Percentiles rank a stretch among this genome's conserved stretches.
Evolutionary conservation across 2,113 vertebrate species (phyloP).

Genomic region (Narcine bancroftii): DNA sequence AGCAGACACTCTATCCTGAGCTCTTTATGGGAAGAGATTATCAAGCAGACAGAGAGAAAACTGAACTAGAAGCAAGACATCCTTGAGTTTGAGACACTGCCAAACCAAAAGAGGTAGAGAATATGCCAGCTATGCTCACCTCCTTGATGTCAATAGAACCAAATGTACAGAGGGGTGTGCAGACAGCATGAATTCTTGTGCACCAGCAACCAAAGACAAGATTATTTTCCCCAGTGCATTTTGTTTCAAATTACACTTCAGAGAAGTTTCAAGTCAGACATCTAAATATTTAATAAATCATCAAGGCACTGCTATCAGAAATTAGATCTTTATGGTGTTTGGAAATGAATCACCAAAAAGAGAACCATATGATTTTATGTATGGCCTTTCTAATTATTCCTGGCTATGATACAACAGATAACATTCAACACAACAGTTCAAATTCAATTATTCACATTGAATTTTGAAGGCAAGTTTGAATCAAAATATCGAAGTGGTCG

Average conservation of each 20-base stretch:
- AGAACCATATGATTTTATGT: not conserved
- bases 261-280: not conserved
- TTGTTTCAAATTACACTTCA: not conserved
- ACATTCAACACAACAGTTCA: not conserved
- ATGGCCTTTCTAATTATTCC: not conserved
- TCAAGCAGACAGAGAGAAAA: no score
- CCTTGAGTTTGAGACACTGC: no score
- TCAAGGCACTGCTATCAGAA: not conserved
- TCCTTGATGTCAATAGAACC: no score
- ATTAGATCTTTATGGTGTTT: not conserved
- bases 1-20: no score
- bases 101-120: no score
- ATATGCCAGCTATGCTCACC: no score
- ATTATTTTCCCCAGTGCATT: not conserved
- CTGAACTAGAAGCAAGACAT: no score
- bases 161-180: no score
- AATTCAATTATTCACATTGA: not conserved
- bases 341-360: not conserved
- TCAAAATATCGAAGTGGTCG: not conserved
- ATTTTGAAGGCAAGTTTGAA: not conserved
- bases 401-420: not conserved
- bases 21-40: no score
- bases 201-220: no score
- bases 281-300: not conserved
- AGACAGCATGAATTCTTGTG: no score